A percentile compares a stretch with the other conserved stretches of the same genome.
Conservation (phyloP, 2,797 vertebrate species). For the Passerculus sandwichensis region DNA sequence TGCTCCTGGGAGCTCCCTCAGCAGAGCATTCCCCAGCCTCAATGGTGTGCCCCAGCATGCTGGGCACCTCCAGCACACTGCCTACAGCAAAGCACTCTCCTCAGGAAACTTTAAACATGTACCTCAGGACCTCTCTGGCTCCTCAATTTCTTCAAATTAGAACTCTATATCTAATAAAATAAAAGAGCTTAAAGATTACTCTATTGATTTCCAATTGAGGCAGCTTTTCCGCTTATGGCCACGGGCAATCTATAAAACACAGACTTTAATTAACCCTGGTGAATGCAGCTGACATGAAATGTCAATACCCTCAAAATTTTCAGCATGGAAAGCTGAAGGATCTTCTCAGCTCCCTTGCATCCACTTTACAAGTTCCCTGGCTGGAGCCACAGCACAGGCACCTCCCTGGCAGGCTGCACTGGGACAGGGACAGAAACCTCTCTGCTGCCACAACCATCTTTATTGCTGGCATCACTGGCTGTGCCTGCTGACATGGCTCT, state of each 20-base stretch:
- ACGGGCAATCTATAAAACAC: constrained; percentile 2
- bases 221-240: not conserved
- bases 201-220: constrained; percentile 47
- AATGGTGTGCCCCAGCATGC: rapidly evolving
- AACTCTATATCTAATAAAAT: constrained; percentile 46
- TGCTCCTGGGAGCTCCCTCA: rapidly evolving
- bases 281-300: not conserved
- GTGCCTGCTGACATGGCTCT: not conserved
- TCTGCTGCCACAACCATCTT: not conserved
- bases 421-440: not conserved
- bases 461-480: not conserved
- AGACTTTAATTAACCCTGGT: constrained; percentile 43
- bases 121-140: not conserved
- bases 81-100: not conserved
- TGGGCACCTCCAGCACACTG: not conserved
- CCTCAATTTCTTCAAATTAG: constrained; percentile 35
- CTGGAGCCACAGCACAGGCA: not conserved
- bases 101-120: not conserved
- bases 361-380: not conserved
- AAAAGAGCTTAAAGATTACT: constrained; percentile 41
- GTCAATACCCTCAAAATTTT: not conserved
- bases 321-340: not conserved
- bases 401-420: rapidly evolving
- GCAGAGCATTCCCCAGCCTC: not conserved
- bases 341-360: not conserved